phyloP scores from a whole-genome alignment of 1,140 invertebrate species.

The Ceratitis capitata region DNA sequence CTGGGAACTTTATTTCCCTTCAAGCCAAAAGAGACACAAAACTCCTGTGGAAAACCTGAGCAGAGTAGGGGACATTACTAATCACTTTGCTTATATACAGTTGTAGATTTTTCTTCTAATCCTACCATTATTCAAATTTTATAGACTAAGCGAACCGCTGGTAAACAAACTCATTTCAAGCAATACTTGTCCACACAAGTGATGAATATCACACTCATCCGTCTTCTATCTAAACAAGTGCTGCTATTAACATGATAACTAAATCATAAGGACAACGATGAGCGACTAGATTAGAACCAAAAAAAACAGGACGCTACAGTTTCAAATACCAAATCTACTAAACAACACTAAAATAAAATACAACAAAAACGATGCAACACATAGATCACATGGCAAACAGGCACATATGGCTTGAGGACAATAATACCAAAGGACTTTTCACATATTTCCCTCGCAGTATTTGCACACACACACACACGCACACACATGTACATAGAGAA shows the following conservation, averaged over 20 bases:
- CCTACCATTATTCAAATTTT: no score
- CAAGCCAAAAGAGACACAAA: no score
- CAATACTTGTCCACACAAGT: neutral
- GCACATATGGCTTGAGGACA: neutral
- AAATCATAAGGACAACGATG: constrained; percentile 15
- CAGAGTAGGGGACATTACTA: no score
- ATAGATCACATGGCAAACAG: neutral
- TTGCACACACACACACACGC: neutral
- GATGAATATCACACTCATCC: constrained; percentile 13
- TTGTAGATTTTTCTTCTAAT: no score
- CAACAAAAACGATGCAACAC: neutral
- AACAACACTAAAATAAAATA: neutral
- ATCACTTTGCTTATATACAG: no score
- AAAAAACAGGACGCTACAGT: neutral
- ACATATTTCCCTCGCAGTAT: neutral
- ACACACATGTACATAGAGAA: no score
- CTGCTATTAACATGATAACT: constrained; percentile 37
- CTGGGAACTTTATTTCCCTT: no score
- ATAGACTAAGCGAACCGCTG: neutral
- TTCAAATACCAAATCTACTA: neutral
- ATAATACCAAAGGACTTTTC: neutral
- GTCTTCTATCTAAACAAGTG: constrained; percentile 27
- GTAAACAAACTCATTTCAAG: neutral
- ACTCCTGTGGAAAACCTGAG: no score
- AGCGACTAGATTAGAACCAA: neutral